Conservation (phyloP, 2,113 vertebrate species). For the Panthera tigris region DNA sequence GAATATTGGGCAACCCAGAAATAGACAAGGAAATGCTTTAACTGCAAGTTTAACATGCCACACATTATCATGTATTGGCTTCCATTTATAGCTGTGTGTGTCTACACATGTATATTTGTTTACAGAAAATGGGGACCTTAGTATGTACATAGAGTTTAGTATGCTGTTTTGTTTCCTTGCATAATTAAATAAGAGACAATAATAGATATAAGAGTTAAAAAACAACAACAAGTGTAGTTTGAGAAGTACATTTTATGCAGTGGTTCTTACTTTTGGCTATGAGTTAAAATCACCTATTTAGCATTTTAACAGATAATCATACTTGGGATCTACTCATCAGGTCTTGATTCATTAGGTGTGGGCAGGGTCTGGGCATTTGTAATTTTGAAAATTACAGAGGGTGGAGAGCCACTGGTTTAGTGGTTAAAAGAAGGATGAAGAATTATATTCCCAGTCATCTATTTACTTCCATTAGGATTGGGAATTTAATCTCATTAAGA, state of each 20-base stretch:
- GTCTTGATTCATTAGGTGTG: background rate
- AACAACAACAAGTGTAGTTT: background rate
- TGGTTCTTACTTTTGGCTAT: background rate
- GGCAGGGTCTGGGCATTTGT: background rate
- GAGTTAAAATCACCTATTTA: background rate
- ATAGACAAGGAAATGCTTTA: background rate
- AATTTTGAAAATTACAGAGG: background rate
- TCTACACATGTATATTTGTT: background rate
- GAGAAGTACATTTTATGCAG: background rate
- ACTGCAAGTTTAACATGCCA: background rate
- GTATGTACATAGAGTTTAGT: background rate
- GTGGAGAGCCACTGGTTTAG: background rate
- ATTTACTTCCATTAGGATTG: background rate
- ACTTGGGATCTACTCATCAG: background rate
- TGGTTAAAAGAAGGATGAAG: conserved; percentile 5
- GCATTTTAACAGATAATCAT: background rate
- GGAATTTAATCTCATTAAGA: conserved; percentile 33
- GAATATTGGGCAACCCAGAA: background rate
- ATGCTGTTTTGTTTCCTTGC: background rate
- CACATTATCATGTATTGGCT: background rate
- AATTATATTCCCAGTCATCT: background rate
- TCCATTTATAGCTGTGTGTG: background rate
- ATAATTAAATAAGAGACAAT: background rate
- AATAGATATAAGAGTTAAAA: background rate
- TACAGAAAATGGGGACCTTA: background rate